A percentile compares a stretch with the other conserved stretches of the same genome.
phyloP scores from a whole-genome alignment of 2,113 vertebrate species.

The Tiliqua scincoides region DNA sequence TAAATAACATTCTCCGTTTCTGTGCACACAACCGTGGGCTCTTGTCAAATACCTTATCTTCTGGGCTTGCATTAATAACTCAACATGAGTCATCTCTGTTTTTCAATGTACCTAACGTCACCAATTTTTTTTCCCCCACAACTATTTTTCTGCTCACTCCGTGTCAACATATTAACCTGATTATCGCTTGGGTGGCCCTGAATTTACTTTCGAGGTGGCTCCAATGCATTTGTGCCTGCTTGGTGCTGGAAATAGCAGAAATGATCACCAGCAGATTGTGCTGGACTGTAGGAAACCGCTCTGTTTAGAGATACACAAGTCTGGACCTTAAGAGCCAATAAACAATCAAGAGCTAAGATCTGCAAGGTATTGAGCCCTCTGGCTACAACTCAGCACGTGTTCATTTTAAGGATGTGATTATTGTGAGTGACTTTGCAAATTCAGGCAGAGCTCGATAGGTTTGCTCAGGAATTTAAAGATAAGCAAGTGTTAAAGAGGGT shows the following conservation, averaged over 20 bases:
- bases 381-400: neutral
- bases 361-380: constrained; percentile 7
- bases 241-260: constrained; percentile 25
- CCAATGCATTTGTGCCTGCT: neutral
- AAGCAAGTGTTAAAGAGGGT: neutral
- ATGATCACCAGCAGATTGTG: constrained; percentile 15
- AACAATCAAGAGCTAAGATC: neutral
- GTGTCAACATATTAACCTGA: neutral
- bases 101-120: constrained; percentile 17
- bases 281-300: constrained; percentile 21
- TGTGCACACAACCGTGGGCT: constrained; percentile 54
- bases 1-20: constrained; percentile 61
- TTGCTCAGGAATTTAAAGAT: neutral
- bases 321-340: constrained; percentile 21
- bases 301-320: constrained; percentile 2
- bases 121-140: neutral
- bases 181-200: neutral
- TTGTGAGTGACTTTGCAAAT: constrained; percentile 5
- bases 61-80: constrained; percentile 53
- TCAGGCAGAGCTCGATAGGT: neutral
- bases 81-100: constrained; percentile 56
- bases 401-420: neutral
- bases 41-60: constrained; percentile 70
- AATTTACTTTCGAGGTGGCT: constrained; percentile 14
- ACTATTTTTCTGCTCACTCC: neutral